phyloP scores from a whole-genome alignment of 2,113 vertebrate species.

The Morone chrysops region DNA sequence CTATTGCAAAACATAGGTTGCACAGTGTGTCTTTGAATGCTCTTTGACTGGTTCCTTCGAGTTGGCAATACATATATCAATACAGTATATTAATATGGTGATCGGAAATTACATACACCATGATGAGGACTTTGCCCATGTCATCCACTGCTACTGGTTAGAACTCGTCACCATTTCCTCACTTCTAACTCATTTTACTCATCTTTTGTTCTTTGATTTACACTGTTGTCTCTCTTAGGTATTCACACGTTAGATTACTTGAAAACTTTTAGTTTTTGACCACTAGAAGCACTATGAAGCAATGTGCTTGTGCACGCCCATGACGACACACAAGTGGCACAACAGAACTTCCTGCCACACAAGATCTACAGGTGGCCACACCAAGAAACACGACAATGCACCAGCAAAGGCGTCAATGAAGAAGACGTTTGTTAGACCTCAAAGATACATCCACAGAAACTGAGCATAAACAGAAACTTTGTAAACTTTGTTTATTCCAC shows the following conservation, averaged over 20 bases:
- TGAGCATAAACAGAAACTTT: background rate
- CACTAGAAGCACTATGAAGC: no score
- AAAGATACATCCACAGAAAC: background rate
- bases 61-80: background rate
- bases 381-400: background rate
- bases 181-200: no score
- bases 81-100: background rate
- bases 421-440: background rate
- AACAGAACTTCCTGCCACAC: background rate
- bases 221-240: no score
- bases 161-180: no score
- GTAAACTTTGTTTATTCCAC: background rate
- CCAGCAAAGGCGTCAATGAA: background rate
- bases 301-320: no score
- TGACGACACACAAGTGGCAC: no score
- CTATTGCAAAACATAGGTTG: background rate
- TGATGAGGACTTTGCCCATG: background rate
- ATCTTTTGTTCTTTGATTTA: no score
- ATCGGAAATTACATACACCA: background rate
- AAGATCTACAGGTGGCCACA: background rate
- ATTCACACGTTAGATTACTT: no score
- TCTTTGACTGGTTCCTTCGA: background rate
- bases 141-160: background rate
- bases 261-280: no score
- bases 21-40: no score